Base-by-base conservation (phyloP, 2,888 invertebrate species). In the Parelbella ahira region DNA sequence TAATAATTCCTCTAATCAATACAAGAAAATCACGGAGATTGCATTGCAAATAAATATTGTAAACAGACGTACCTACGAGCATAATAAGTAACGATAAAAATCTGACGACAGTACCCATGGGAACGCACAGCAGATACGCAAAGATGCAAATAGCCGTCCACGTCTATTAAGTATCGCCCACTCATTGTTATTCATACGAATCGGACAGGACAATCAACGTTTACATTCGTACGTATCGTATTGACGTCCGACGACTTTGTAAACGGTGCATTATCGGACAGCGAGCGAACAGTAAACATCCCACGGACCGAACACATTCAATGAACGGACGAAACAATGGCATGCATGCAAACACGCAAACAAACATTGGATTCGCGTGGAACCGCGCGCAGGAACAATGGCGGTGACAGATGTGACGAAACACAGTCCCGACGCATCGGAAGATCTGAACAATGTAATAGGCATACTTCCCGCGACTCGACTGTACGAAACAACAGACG, bases 391-490 rank as follows among this genome's bases (percentile, higher is more conserved):
- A n/a, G 48, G 58, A 63, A 74, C 76, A 73, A 74, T 72, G 59
- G 60, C 50, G 52, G 59, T 53, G 68, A 66, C 62, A 60, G 53
- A 51, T 49, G 61, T 74, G 71, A 63, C 64, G 77, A 68, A 77
- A 80, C 63, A 54, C 56, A 68, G 77, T 63, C 61, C 64, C 58
- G 55, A 51, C 58, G 58, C 52, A 51, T 54, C 54, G 44, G 55
- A 38, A 44, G 56, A 64, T 66, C 23, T 59, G 58, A 60, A 57
- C 49, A 54, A 54, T 56, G 19, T 10, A n/a, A n/a, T n/a, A n/a
- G n/a, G n/a, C n/a, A n/a, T n/a, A n/a, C n/a, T 34, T 34, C 34
- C 24, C 34, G 34, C 36, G 19, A 36, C 19, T 18, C 25, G 25
- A 18, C 8, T 4, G 11, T 36, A 27, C 39, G 13, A 41, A 34